Percentiles rank a stretch among this genome's conserved stretches.
Conservation (phyloP, 2,113 vertebrate species). For the Cacatua alba region DNA sequence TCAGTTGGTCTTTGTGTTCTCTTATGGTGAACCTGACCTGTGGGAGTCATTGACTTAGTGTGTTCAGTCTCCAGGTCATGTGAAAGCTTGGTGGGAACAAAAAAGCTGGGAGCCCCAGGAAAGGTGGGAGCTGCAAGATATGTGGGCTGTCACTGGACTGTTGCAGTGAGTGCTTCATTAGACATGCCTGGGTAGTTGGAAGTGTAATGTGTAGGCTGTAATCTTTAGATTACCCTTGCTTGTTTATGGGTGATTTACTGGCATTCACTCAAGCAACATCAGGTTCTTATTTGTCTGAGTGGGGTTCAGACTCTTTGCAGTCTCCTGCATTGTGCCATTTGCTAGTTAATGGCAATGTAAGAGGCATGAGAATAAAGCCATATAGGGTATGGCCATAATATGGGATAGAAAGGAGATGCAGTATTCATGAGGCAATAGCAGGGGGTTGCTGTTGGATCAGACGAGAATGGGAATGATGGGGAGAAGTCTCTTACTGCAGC, state of each 20-base stretch:
- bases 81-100: not conserved
- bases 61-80: not conserved
- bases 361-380: not conserved
- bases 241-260: not conserved
- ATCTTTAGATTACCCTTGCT: not conserved
- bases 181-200: not conserved
- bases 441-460: not conserved
- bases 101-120: not conserved
- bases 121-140: not conserved
- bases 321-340: not conserved
- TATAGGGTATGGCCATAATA: not conserved
- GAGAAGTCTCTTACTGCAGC: not conserved
- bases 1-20: not conserved
- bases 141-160: not conserved
- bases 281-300: not conserved
- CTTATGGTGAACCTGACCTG: not conserved
- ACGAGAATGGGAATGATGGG: not conserved
- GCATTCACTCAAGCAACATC: not conserved
- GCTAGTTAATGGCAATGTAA: not conserved
- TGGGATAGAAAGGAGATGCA: not conserved
- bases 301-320: not conserved
- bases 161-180: not conserved
- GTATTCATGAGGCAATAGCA: not conserved
- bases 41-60: not conserved
- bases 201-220: not conserved